A percentile compares a stretch with the other conserved stretches of the same genome.
phyloP scores from a whole-genome alignment of 2,888 invertebrate species.

The Hyppa rectilinea region DNA sequence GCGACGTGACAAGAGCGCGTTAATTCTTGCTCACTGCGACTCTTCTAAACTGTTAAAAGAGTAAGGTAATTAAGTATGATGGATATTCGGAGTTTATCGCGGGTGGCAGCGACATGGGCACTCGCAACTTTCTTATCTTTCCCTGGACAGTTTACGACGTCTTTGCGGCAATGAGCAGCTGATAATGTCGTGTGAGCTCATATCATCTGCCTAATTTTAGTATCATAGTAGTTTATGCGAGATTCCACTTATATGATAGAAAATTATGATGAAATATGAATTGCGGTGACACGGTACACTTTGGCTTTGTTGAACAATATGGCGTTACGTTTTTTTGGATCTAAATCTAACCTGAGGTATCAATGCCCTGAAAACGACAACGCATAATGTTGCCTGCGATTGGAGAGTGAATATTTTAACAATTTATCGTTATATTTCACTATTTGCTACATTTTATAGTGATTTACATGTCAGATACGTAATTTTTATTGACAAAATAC shows the following conservation, averaged over 20 bases:
- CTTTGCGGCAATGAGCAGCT: conserved; percentile 73
- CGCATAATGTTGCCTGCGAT: not conserved
- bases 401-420: not conserved
- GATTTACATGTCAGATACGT: conserved; percentile 11
- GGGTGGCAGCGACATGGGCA: conserved; percentile 79
- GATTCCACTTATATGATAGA: conserved; percentile 32
- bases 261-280: conserved; percentile 34
- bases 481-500: not conserved
- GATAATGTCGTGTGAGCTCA: conserved; percentile 73
- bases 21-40: conserved; percentile 80
- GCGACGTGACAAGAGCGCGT: conserved; percentile 80
- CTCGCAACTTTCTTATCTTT: conserved; percentile 83
- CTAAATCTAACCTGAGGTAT: not conserved
- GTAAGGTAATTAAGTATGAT: conserved; percentile 89
- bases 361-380: not conserved
- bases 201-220: conserved; percentile 61
- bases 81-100: conserved; percentile 88
- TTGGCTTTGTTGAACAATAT: not conserved
- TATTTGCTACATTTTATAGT: not conserved
- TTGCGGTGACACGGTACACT: not conserved
- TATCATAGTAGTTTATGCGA: conserved; percentile 49
- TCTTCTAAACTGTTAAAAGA: conserved; percentile 86
- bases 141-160: conserved; percentile 77
- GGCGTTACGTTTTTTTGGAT: not conserved
- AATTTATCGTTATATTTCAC: not conserved